Conservation (phyloP, 2,113 vertebrate species). For the Manacus vitellinus region DNA sequence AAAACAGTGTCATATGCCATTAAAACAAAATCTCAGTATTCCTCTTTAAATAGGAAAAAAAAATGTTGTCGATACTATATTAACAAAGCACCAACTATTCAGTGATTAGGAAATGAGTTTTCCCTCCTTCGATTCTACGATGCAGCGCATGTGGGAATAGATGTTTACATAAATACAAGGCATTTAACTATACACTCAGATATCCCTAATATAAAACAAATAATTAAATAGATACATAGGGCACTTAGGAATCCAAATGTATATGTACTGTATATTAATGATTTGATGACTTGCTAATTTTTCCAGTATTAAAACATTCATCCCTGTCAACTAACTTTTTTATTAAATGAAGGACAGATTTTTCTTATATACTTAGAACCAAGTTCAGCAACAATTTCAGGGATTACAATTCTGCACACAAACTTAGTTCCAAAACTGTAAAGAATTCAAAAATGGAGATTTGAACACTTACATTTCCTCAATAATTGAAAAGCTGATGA, state of each 20-base stretch:
- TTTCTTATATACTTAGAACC: not conserved
- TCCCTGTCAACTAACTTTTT: not conserved
- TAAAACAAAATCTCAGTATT: not conserved
- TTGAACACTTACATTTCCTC: not conserved
- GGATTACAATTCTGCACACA: not conserved
- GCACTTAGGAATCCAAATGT: not conserved
- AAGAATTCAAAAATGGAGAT: not conserved
- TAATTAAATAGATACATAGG: not conserved
- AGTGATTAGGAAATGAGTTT: not conserved
- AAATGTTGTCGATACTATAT: not conserved
- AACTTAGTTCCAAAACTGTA: not conserved
- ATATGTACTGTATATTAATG: not conserved
- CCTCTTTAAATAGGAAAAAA: not conserved
- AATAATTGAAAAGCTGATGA: not conserved
- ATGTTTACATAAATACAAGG: not conserved
- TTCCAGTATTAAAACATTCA: not conserved
- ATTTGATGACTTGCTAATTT: not conserved
- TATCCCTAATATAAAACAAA: not conserved
- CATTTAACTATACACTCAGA: not conserved
- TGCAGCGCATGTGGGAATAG: not conserved
- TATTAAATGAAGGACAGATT: not conserved
- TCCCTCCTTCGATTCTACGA: not conserved
- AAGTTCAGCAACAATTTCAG: not conserved
- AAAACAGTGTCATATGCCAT: not conserved
- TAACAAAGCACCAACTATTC: not conserved